Evolutionary conservation across 2,113 vertebrate genomes (phyloP), one percentile per base, ranked within the genome.

Genomic region (Heloderma charlesbogerti): DNA sequence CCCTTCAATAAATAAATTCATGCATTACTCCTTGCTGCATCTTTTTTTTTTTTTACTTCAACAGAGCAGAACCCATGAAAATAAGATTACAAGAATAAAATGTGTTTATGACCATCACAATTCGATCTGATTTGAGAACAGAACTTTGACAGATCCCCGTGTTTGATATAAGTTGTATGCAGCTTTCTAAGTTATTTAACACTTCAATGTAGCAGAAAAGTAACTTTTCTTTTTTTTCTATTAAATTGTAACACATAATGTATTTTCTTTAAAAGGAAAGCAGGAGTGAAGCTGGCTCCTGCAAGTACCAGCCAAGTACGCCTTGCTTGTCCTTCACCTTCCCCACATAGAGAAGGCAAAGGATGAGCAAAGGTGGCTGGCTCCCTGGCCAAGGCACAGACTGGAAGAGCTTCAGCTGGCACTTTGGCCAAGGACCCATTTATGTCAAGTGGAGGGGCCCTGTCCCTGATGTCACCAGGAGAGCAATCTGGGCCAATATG

Each of bases 151-250:
- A 1, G 12, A 37, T 2, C 60, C 25, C 43, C 67, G 71, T 74
- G 77, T 78, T 25, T 31, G 66, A 78, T 13, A 0, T 72, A 69
- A 12, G 81, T 18, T 90, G 80, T 87, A 25, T 85, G 72, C 60
- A 45, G 29, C 43, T 91, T 63, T 83, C 31, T 81, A 89, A 86
- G 43, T 5, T 37, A 93, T 93, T 85, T 51, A 83, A 43, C 88
- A 37, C 10, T 25, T 86, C 4, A 81, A 93, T 86, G 37, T 0
- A 4, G 6, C 63, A 6, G 89, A 77, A 63, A 7, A 20, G 0
- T 13, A 82, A 79, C 86, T 89, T 20, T 75, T 90, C 16, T 81
- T 63, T 92, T 86, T 9, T 81, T 63, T 91, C 84, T 90, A 40
- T 89, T 88, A 66, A 1, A 74, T 93, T 92, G 93, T 74, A 1